phyloP scores from a whole-genome alignment of 2,797 vertebrate species.

The Dromococcyx pavoninus region DNA sequence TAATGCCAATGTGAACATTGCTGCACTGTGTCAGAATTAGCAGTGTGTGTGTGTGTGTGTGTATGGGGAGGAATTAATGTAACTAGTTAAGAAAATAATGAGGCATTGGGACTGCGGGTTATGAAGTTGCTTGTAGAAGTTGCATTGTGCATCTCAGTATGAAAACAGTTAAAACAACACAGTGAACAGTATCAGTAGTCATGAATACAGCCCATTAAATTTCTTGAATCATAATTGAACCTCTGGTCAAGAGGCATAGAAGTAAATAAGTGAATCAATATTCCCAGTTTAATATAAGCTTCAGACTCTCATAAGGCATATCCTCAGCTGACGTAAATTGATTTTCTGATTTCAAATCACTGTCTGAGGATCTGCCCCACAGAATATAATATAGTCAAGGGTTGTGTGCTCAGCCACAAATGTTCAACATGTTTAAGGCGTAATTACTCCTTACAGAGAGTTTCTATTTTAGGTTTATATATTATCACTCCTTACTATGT shows the following conservation, averaged over 20 bases:
- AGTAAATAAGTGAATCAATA: neutral
- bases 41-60: neutral
- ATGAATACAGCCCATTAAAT: neutral
- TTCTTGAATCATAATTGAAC: neutral
- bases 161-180: neutral
- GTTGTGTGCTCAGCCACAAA: neutral
- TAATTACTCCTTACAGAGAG: neutral
- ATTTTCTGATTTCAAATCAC: neutral
- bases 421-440: neutral
- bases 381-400: neutral
- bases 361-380: neutral
- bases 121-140: neutral
- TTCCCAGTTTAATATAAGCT: conserved; percentile 5
- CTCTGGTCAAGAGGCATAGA: neutral
- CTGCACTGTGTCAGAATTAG: neutral
- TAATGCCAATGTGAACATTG: neutral
- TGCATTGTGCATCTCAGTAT: neutral
- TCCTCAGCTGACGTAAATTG: neutral
- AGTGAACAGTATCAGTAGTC: neutral
- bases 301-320: neutral
- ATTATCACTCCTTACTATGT: neutral
- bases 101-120: neutral
- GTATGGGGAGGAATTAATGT: neutral
- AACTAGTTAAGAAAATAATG: neutral
- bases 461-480: neutral